Conservation (phyloP, 2,888 invertebrate species). For the Parapristionchus giblindavisi region DNA sequence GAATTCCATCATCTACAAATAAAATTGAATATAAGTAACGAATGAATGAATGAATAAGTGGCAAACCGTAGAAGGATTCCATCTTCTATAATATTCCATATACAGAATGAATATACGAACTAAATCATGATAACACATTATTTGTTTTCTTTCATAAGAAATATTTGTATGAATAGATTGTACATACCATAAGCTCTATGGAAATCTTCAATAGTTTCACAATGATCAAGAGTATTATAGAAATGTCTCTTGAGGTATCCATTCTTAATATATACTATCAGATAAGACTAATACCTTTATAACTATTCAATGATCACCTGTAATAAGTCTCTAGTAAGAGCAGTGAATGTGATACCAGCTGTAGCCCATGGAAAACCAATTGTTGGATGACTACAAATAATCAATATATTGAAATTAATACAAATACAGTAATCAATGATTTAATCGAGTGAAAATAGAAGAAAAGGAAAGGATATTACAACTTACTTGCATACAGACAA, state of each 20-base stretch:
- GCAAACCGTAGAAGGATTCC: conserved; percentile 13
- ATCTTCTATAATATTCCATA: conserved; percentile 13
- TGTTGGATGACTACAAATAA: conserved; percentile 32
- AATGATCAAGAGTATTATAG: conserved; percentile 29
- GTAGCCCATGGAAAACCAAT: conserved; percentile 36
- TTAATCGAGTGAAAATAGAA: not conserved
- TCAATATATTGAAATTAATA: too few species aligned
- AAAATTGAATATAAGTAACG: not conserved
- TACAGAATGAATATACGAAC: conserved; percentile 24
- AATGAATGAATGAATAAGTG: not conserved
- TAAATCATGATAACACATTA: conserved; percentile 1
- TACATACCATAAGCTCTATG: conserved; percentile 29
- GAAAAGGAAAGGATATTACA: not conserved
- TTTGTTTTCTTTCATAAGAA: not conserved
- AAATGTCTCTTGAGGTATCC: conserved; percentile 29
- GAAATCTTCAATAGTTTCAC: conserved; percentile 26
- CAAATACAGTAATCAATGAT: not conserved
- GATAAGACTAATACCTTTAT: not conserved
- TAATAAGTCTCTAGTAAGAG: conserved; percentile 31
- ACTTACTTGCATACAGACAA: conserved; percentile 16
- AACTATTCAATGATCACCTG: not conserved
- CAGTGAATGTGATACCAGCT: conserved; percentile 36
- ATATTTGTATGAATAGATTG: not conserved
- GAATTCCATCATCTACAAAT: conserved; percentile 33
- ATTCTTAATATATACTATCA: not conserved